Conservation (phyloP, 2,113 vertebrate species). For the Limnothrissa miodon region DNA sequence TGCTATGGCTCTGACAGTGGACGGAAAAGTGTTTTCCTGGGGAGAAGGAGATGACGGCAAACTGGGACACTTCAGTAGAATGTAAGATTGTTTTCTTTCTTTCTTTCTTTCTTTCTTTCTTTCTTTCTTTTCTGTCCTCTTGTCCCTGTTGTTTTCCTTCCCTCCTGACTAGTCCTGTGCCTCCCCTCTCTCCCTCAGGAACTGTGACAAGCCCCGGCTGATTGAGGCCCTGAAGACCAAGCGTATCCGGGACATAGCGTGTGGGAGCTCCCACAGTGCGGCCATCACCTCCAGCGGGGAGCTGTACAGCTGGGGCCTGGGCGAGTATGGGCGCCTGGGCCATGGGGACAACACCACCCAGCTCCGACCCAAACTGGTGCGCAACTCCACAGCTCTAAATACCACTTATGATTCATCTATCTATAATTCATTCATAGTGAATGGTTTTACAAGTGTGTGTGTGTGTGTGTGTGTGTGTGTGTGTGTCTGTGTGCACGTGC, state of each 20-base stretch:
- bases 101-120: background rate
- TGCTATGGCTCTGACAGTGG: conserved; percentile 94
- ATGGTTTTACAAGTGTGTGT: no score
- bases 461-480: conserved; percentile 12
- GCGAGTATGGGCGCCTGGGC: conserved; percentile 93
- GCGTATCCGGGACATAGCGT: conserved; percentile 95
- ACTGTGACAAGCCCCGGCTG: conserved; percentile 94
- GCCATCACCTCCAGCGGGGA: conserved; percentile 97
- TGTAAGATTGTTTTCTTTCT: conserved; percentile 71
- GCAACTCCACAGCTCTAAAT: background rate
- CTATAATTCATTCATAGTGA: no score
- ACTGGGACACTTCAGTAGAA: conserved; percentile 96
- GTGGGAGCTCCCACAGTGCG: conserved; percentile 95
- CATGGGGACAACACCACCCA: conserved; percentile 98
- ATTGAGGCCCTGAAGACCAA: conserved; percentile 96
- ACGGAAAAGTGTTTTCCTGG: conserved; percentile 99
- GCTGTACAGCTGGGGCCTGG: conserved; percentile 94
- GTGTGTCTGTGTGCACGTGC: conserved; percentile 18
- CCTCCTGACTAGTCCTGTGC: background rate
- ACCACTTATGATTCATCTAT: background rate
- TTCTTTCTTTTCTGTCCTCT: background rate
- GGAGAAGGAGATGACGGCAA: conserved; percentile 98
- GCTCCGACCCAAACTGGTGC: conserved; percentile 95
- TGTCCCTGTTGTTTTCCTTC: background rate
- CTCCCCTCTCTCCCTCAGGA: conserved; percentile 71